Evolutionary conservation across 2,113 vertebrate species (phyloP), one percentile per base, ranked within the genome.

Genomic region (Psephotus haematonotus): DNA sequence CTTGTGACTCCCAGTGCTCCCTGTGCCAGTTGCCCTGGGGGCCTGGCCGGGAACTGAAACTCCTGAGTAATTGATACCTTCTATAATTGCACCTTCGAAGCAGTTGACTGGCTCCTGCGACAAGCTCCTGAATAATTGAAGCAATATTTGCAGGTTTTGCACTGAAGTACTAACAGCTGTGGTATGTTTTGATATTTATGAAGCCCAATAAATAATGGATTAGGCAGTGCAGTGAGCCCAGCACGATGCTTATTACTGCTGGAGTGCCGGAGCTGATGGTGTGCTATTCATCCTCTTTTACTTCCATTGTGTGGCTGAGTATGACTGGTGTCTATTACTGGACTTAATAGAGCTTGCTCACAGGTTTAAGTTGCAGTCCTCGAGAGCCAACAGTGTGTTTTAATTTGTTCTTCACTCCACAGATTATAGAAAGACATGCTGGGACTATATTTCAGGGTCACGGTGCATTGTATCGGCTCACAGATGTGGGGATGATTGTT

Each of bases 181-280:
- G 94, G 78, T 82, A 52, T 93, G 95, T 97, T 95, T 91, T 95
- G 94, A 95, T 95, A 94, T 96, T 97, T 96, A 95, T 95, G 97
- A 97, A 93, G 90, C 90, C 83, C 4, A 86, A 94, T 95, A 95
- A 96, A 94, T 96, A 94, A 96, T 96, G 95, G 97, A 96, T 82
- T 92, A 96, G 94, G 53, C 77, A 70, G 92, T 64, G 82, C 91
- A 59, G 28, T 33, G 88, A 91, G 79, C 93, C 90, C 96, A 84
- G 96, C 72, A 2, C 83, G 97, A 95, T 92, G 68, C 95, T 95
- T 97, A 95, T 96, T 95, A 90, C 95, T 92, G 86, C 88, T 46
- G 37, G 94, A 94, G 89, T 81, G 90, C 81, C 0, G 3, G 86
- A 53, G 82, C 52, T 88, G 83, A 74, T 69, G 85, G 78, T 72